Evolutionary conservation across 2,888 invertebrate genomes (phyloP).

Genomic region (Lepidocyrtinus sp.): DNA sequence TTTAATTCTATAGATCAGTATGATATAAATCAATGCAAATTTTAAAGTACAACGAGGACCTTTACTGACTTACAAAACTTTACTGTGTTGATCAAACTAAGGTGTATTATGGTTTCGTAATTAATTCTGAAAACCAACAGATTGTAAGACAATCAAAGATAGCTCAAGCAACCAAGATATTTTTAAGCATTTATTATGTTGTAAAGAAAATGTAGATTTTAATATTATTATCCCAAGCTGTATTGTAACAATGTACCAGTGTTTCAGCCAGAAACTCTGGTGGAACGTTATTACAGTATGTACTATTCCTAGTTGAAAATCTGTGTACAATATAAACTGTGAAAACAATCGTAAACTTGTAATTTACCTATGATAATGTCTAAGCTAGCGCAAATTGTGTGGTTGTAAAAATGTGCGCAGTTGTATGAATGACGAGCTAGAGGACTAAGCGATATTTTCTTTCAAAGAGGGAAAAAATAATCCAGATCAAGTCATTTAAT

Average conservation of each 20-base stretch:
- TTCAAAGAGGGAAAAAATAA: neutral
- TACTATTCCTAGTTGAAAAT: constrained; percentile 27
- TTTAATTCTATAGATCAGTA: constrained; percentile 8
- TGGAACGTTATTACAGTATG: neutral
- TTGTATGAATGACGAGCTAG: neutral
- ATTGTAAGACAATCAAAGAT: neutral
- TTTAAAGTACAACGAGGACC: constrained; percentile 41
- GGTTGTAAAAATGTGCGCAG: neutral
- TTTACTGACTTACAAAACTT: constrained; percentile 30
- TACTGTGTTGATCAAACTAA: neutral
- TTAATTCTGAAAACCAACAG: neutral
- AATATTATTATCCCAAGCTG: neutral
- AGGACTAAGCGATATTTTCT: no score
- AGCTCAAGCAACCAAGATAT: constrained; percentile 10
- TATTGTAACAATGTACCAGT: neutral
- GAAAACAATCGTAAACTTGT: constrained; percentile 34
- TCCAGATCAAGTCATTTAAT: constrained; percentile 12
- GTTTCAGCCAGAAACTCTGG: neutral
- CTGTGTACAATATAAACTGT: constrained; percentile 56
- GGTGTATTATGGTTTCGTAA: neutral
- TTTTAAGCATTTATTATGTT: constrained; percentile 1
- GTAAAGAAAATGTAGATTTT: constrained; percentile 10
- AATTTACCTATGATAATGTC: constrained; percentile 2
- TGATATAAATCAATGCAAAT: constrained; percentile 15
- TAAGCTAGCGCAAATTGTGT: neutral